Percentiles rank a stretch among this genome's conserved stretches.
Evolutionary conservation across 2,797 vertebrate genomes (phyloP).

Genomic region (Spondyliosoma cantharus): DNA sequence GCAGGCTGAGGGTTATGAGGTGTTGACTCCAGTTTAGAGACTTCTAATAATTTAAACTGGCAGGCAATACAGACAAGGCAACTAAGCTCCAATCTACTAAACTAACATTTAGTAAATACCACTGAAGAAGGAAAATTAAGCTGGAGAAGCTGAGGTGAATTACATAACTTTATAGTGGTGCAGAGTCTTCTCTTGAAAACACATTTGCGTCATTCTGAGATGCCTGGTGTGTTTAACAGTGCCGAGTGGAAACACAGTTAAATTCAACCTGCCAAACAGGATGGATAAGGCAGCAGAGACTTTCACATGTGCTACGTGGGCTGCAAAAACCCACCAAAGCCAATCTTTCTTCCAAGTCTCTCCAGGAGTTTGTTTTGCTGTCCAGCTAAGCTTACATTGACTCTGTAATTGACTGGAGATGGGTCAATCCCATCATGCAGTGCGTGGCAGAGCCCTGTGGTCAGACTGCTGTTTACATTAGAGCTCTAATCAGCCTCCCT

Average conservation of each 20-base stretch:
- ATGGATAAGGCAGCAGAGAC: conserved; percentile 23
- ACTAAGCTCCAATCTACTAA: neutral
- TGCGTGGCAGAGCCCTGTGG: conserved; percentile 78
- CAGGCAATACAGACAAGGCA: neutral
- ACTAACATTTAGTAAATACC: neutral
- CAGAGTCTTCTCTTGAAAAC: neutral
- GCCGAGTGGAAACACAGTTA: neutral
- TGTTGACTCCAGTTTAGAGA: neutral
- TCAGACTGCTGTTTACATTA: conserved; percentile 85
- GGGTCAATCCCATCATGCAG: conserved; percentile 82
- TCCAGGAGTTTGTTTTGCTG: conserved; percentile 69
- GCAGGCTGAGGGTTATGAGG: neutral
- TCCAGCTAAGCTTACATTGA: conserved; percentile 71
- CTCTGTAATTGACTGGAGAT: conserved; percentile 79
- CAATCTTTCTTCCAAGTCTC: conserved; percentile 50
- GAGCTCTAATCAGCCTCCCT: conserved; percentile 85
- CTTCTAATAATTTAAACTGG: neutral
- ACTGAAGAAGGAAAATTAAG: conserved; percentile 4
- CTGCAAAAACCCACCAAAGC: conserved; percentile 46
- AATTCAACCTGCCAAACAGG: conserved; percentile 30
- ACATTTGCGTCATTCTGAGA: neutral
- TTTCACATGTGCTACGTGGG: conserved; percentile 47
- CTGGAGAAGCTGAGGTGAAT: neutral
- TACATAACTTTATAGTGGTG: neutral
- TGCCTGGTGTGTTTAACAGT: conserved; percentile 42